Base-by-base conservation (phyloP, 2,797 vertebrate genomes). In the Argya squamiceps region DNA sequence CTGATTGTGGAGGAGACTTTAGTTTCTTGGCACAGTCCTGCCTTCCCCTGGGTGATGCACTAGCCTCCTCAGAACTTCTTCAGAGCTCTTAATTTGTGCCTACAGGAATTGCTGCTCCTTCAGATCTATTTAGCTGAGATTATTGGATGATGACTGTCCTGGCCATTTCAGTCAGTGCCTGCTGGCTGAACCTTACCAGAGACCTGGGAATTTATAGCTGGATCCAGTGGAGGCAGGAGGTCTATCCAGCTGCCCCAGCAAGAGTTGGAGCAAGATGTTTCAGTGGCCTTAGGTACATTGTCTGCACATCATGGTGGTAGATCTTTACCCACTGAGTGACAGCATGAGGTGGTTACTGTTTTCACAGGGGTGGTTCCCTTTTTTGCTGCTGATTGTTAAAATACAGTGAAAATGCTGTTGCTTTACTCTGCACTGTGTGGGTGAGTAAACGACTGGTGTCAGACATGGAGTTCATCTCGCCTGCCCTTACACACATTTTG, bases 331-430 rank as follows among this genome's bases (percentile, higher is more conserved):
- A 76, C 30, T 63, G 24, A 39, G 8, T 79, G 41, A 34, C 2
- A 2, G 5, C 27, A 15, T 34, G 34, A 55, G 24, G 11, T 34
- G 11, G 13, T 69, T 82, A 32, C 4, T 2, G 11, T 79, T 88
- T 85, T 74, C 39, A 39, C 14, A 39, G 39, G 39, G 39, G 39
- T 39, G 39, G 9, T 41, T 79, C 11, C 10, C 8, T 55, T 27
- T 60, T 81, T 65, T 52, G 9, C 67, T 84, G 21, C 7, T 44
- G 10, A 26, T 78, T 60, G 6, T 71, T 81, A 60, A 83, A 71
- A 81, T 68, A 26, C 0, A 0, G 2, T 41, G 22, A 11, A 78
- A 60, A 17, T 68, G 41, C 26, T 37, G 11, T 5, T 69, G 44
- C 30, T 63, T 50, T 76, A 20, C 12, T 88, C 30, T 60, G 26